Evolutionary conservation across 64 coral and sea anemone genomes (phyloP).

Genomic region (Anthopleura sola): DNA sequence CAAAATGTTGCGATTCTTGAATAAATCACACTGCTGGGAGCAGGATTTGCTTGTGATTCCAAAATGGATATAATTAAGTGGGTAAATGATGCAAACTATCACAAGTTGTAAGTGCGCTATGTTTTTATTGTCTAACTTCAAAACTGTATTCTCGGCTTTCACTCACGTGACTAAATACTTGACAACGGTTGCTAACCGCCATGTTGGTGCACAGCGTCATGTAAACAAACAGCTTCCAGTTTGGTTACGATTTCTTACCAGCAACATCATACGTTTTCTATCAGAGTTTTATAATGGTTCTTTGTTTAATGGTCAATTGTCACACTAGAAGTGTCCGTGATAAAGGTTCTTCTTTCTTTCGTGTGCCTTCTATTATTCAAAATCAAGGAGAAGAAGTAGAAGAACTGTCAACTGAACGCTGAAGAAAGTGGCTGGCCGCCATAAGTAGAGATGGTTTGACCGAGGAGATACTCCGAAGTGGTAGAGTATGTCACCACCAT

Average conservation of each 20-base stretch:
- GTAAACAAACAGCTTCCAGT: constrained; percentile 7
- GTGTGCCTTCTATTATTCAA: constrained; percentile 23
- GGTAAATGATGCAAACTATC: too few species aligned
- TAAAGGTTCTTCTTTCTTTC: constrained; percentile 38
- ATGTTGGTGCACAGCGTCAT: constrained; percentile 35
- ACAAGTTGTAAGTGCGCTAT: too few species aligned
- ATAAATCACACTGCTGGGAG: too few species aligned
- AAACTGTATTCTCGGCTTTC: constrained; percentile 32
- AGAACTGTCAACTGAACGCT: constrained; percentile 33
- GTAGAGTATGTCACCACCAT: constrained; percentile 9
- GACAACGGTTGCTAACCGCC: constrained; percentile 37
- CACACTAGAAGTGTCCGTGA: constrained; percentile 39
- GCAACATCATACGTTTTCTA: background rate
- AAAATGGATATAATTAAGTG: too few species aligned
- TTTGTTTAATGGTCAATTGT: constrained; percentile 36
- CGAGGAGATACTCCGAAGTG: constrained; percentile 33
- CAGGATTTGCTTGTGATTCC: too few species aligned
- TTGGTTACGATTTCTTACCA: too few species aligned
- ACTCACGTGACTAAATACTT: constrained; percentile 35
- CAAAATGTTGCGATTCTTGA: too few species aligned
- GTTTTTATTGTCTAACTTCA: too few species aligned
- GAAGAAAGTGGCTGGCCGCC: constrained; percentile 32
- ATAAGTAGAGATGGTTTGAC: constrained; percentile 53
- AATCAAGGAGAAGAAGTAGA: constrained; percentile 38
- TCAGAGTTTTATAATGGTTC: constrained; percentile 24